These are phyloP conservation scores for Sesia bembeciformis DNA, from an alignment of 2,888 invertebrate species.

Conservation along the genomic window DNA sequence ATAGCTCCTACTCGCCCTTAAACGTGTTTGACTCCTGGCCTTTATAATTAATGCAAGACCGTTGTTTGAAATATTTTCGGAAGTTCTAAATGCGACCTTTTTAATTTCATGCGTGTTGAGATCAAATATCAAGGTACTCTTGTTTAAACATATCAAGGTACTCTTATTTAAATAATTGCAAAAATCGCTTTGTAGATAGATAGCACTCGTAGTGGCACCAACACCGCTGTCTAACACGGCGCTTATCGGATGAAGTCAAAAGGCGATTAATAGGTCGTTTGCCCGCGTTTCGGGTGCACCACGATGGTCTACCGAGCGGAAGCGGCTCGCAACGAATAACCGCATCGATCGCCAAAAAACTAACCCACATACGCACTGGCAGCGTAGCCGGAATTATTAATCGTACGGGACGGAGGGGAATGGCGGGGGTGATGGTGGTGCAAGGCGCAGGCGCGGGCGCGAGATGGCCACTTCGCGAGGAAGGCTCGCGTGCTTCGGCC, in stretches of 20 bases:
- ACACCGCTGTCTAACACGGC: not conserved
- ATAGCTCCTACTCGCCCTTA: conserved; percentile 15
- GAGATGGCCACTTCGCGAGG: conserved; percentile 62
- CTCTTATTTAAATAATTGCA: no score
- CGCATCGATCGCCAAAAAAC: conserved; percentile 74
- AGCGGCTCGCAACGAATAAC: conserved; percentile 62
- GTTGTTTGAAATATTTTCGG: no score
- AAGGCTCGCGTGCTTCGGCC: conserved; percentile 68
- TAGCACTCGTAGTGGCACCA: not conserved
- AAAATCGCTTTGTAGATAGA: no score
- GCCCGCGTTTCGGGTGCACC: conserved; percentile 49
- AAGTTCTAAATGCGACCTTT: no score
- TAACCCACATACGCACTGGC: conserved; percentile 74
- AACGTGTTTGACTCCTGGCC: conserved; percentile 34
- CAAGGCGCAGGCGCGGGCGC: conserved; percentile 21
- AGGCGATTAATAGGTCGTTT: conserved; percentile 57
- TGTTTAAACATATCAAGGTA: no score
- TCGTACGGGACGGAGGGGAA: conserved; percentile 31
- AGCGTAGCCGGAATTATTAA: conserved; percentile 74
- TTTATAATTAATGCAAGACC: conserved; percentile 25
- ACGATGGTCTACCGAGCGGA: conserved; percentile 42
- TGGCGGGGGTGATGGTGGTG: conserved; percentile 34
- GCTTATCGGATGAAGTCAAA: conserved; percentile 34
- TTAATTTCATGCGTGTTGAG: no score
- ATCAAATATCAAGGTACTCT: no score